These are phyloP conservation scores for Amblyopsis hoosieri DNA, from an alignment of 2,797 vertebrate genomes.

Conservation along the genomic window DNA sequence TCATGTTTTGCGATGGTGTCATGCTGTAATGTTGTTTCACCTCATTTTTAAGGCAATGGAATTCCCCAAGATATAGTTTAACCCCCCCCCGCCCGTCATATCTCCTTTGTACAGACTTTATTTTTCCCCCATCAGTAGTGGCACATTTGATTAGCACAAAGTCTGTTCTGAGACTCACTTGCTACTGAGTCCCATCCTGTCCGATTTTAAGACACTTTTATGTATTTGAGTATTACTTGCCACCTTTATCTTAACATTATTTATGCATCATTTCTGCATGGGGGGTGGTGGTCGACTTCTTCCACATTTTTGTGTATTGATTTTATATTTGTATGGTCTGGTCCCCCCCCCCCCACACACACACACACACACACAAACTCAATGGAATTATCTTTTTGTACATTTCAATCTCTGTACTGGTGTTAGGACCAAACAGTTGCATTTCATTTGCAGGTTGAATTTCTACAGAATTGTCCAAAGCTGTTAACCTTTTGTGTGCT, in stretches of 20 bases:
- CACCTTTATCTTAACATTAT: conserved; percentile 59
- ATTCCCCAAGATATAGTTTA: conserved; percentile 36
- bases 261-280: conserved; percentile 52
- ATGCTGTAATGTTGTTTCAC: conserved; percentile 68
- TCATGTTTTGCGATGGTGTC: conserved; percentile 64
- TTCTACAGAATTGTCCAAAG: no score
- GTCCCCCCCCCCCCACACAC: not conserved
- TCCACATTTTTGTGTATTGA: conserved; percentile 46
- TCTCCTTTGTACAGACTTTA: conserved; percentile 61
- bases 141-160: conserved; percentile 73
- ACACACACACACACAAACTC: not conserved
- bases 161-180: conserved; percentile 44
- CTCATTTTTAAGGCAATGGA: conserved; percentile 54
- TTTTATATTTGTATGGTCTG: conserved; percentile 52
- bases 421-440: not conserved
- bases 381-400: not conserved
- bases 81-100: not conserved
- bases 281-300: not conserved
- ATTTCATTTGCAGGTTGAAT: not conserved
- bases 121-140: conserved; percentile 64
- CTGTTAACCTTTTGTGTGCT: no score
- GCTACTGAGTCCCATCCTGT: conserved; percentile 35
- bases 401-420: no score
- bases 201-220: conserved; percentile 25
- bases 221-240: conserved; percentile 50